Evolutionary conservation across 2,797 vertebrate species (phyloP), one percentile per base, ranked within the genome.

Genomic region (Phoebastria nigripes): DNA sequence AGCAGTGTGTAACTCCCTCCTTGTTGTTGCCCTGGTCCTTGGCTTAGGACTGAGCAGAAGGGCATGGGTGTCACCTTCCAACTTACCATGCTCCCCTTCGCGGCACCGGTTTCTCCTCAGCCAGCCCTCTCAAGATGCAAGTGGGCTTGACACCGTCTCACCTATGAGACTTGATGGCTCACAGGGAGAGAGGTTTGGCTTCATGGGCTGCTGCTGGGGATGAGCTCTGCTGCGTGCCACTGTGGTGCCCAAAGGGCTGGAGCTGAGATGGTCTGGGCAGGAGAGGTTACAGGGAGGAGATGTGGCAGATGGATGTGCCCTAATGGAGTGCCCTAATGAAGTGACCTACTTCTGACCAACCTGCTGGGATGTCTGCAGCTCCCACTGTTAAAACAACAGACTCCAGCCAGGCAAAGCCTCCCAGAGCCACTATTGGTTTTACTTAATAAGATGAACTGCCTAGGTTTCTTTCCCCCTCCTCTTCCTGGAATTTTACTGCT

Each of bases 401-500:
- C 41, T 84, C 58, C 49, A 58, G n/a, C 29, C 51, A 77, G 61
- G 46, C 52, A 77, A 76, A 69, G n/a, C 47, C 35, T 94, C 21
- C 41, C 33, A 82, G 72, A 72, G n/a, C 3, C 6, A 6, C 46
- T 67, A 8, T 21, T 54, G n/a, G 19, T 56, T 95, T 94, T 78
- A 54, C 56, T 87, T 51, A 71, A 41, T 42, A 69, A 67, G 35
- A 52, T 31, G 33, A 87, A 46, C 24, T 77, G 33, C 22, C 22
- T 62, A 61, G 6, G 8, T 88, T 82, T 74, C 46, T 84, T 92
- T 74, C 8, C 46, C 42, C 21, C 71, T 41, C 65, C 49, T 73
- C 83, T 96, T 96, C 63, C 61, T 92, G 54, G 82, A 66, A 13
- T 94, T 95, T 74, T 94, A 79, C 72, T 86, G 49, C 79, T 85